Base-by-base conservation (phyloP, 2,113 vertebrate species). In the Eulemur rufifrons region DNA sequence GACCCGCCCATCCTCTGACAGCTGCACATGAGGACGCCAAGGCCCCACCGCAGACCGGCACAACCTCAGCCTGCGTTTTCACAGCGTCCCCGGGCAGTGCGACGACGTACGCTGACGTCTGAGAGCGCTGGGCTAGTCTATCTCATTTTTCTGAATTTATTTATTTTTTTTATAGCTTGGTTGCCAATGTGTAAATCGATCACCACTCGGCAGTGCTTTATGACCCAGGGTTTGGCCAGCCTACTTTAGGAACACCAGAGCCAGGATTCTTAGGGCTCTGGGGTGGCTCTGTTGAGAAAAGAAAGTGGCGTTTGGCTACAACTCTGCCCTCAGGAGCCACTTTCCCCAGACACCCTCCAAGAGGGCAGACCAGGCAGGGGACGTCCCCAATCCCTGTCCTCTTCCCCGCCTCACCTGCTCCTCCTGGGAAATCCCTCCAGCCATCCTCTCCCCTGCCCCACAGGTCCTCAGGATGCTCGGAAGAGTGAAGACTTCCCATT, bases 21-120 rank as follows among this genome's bases (percentile, higher is more conserved):
- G 66, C 15, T 37, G 34, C 13, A 37, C 34, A 11, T 1, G 17
- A 21, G 25, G 47, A 29, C 6, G 23, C 9, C 0, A 8, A 7
- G 54, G 69, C 50, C 23, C 25, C 3, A 0, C 8, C 3, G 18
- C 17, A 14, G 39, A 64, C 5, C 81, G 0, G 13, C 15, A 8
- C 6, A 2, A 7, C 4, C 2, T n/a, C 2, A 0, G 1, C 8
- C 66, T 37, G 25, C 56, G 2, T 6, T 4, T 5, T 9, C 25
- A 8, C 20, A 1, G 8, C 42, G 5, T 63, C 25, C 39, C 39
- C 1, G 0, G 45, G 37, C 10, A 14, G 25, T 5, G 15, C 1
- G 0, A 4, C 8, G 4, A 6, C 1, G 14, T 25, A 1, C 25
- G 17, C 23, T 13, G 3, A 12, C 4, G 12, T 34, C 3, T 3